A percentile compares a stretch with the other conserved stretches of the same genome.
Conservation (phyloP, 2,888 invertebrate genomes). For the Sesamia inferens region DNA sequence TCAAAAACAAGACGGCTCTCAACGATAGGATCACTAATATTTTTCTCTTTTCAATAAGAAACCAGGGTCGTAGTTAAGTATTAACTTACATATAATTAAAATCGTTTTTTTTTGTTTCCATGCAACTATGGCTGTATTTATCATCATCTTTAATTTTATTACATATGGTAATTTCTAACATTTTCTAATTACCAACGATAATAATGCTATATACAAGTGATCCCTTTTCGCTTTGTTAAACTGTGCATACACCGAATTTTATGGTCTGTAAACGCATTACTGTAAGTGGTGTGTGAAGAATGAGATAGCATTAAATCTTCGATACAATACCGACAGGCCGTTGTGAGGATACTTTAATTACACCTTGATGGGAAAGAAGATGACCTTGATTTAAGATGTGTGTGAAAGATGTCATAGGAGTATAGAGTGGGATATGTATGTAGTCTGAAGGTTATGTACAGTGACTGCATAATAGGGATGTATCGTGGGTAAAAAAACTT, state of each 20-base stretch:
- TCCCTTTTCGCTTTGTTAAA: slow-evolving; percentile 40
- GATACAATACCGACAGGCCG: slow-evolving; percentile 25
- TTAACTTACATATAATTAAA: not conserved
- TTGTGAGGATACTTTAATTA: slow-evolving; percentile 22
- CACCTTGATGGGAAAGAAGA: slow-evolving; percentile 24
- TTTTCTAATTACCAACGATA: slow-evolving; percentile 15
- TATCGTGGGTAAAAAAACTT: no score
- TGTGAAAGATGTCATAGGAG: slow-evolving; percentile 22
- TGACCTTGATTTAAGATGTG: slow-evolving; percentile 24
- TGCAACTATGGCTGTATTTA: not conserved
- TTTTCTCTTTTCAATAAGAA: not conserved
- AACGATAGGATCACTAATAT: not conserved
- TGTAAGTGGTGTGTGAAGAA: slow-evolving; percentile 55
- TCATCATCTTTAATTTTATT: not conserved
- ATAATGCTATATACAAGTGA: slow-evolving; percentile 6
- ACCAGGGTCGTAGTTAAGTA: not conserved
- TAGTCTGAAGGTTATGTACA: not conserved
- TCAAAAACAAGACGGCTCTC: not conserved
- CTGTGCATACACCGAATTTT: slow-evolving; percentile 20
- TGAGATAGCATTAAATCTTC: slow-evolving; percentile 34
- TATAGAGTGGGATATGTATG: not conserved
- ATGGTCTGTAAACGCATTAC: slow-evolving; percentile 48
- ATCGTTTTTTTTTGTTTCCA: not conserved
- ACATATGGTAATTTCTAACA: not conserved
- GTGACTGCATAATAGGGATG: no score